These are phyloP conservation scores for Galago senegalensis DNA, from an alignment of 2,797 vertebrate species.

Conservation along the genomic window DNA sequence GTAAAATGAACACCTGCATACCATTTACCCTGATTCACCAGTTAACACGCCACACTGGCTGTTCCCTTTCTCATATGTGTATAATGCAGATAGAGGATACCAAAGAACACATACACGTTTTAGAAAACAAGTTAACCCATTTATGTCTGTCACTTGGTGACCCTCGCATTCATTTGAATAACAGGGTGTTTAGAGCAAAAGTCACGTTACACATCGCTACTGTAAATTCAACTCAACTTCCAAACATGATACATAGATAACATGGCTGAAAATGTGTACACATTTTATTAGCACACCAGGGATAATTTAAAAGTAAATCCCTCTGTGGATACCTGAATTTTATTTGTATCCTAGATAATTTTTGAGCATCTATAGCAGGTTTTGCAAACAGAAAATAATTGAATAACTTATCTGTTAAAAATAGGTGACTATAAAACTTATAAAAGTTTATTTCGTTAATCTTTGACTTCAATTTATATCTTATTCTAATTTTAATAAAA, in stretches of 20 bases:
- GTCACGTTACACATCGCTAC: too few species aligned
- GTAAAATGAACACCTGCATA: background rate
- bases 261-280: too few species aligned
- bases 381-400: constrained; percentile 2
- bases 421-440: background rate
- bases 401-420: background rate
- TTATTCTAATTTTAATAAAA: background rate
- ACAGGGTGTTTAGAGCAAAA: too few species aligned
- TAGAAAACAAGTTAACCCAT: too few species aligned
- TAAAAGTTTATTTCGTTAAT: background rate
- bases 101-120: too few species aligned
- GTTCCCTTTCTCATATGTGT: background rate
- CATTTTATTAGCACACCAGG: too few species aligned
- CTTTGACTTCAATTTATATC: background rate
- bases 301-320: background rate
- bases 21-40: background rate
- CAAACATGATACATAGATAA: too few species aligned
- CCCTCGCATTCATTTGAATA: too few species aligned
- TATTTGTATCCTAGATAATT: background rate
- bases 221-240: too few species aligned
- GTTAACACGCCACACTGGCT: background rate
- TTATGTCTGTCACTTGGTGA: too few species aligned
- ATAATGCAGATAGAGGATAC: background rate
- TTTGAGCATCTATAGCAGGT: background rate
- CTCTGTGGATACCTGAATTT: background rate